A percentile compares a stretch with the other conserved stretches of the same genome.
These are phyloP conservation scores for Hoplodrina blanda DNA, from an alignment of 2,888 invertebrate genomes.

Conservation along the genomic window DNA sequence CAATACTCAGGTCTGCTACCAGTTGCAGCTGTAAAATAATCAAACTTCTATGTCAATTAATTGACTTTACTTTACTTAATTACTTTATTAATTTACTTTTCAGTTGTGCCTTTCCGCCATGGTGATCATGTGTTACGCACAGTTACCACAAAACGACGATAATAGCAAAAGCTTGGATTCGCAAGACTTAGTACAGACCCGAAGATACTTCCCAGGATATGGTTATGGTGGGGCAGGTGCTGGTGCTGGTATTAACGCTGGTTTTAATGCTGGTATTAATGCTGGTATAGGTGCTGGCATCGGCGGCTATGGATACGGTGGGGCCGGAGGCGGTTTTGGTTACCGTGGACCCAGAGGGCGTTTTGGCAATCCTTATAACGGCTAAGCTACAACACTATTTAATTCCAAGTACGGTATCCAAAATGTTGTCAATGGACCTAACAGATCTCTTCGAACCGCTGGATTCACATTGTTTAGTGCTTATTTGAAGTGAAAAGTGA, in stretches of 20 bases:
- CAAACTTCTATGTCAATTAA: too few relatives aligned
- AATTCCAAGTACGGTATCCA: neutral
- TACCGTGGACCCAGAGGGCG: too few relatives aligned
- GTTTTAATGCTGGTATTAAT: neutral
- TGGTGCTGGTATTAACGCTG: conserved; percentile 8
- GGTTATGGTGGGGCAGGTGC: conserved; percentile 11
- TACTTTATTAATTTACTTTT: neutral
- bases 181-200: neutral
- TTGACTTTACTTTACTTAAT: too few relatives aligned
- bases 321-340: neutral
- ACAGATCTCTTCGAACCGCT: neutral
- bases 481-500: neutral
- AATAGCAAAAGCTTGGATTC: neutral
- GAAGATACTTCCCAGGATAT: conserved; percentile 13
- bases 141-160: accelerated
- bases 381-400: conserved; percentile 1
- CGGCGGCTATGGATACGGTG: neutral
- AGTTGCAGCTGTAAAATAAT: too few relatives aligned
- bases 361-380: conserved; percentile 20
- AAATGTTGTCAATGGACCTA: neutral
- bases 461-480: neutral
- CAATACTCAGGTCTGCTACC: too few relatives aligned
- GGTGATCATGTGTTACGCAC: conserved; percentile 19
- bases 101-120: conserved; percentile 21
- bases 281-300: conserved; percentile 11